Conservation (phyloP, 2,113 vertebrate species). For the Columbina picui region DNA sequence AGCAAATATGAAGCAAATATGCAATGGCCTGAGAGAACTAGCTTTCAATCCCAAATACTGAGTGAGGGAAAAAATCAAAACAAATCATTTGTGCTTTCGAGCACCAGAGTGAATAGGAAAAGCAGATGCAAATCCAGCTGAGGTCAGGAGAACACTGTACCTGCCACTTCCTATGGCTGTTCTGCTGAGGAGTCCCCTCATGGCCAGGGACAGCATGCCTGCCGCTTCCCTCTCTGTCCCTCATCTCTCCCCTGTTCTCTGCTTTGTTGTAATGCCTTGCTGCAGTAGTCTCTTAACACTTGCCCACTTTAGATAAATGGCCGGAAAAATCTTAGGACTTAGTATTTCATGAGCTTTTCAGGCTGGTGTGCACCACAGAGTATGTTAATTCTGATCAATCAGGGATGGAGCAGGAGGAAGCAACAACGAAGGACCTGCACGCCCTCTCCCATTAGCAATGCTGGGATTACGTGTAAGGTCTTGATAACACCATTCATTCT, state of each 20-base stretch:
- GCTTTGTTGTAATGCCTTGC: not conserved
- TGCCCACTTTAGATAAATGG: not conserved
- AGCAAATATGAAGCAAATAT: not conserved
- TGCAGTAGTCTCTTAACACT: not conserved
- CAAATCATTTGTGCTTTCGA: not conserved
- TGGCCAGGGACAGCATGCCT: not conserved
- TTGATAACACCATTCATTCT: conserved; percentile 7
- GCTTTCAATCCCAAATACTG: not conserved
- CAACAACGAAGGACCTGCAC: not conserved
- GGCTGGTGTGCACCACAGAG: not conserved
- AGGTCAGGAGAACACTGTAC: not conserved
- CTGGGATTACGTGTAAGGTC: not conserved
- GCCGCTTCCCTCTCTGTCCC: not conserved
- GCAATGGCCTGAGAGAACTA: not conserved
- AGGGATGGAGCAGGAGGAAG: not conserved
- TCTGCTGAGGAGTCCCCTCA: not conserved
- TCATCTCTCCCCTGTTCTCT: not conserved
- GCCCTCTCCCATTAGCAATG: not conserved
- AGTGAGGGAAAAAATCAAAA: not conserved
- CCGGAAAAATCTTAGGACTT: not conserved
- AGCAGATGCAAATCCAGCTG: not conserved
- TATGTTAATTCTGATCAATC: not conserved
- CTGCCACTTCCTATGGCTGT: accelerated
- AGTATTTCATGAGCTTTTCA: not conserved
- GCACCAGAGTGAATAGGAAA: not conserved